Evolutionary conservation across 2,888 invertebrate genomes (phyloP).

Genomic region (Eulithis testata): DNA sequence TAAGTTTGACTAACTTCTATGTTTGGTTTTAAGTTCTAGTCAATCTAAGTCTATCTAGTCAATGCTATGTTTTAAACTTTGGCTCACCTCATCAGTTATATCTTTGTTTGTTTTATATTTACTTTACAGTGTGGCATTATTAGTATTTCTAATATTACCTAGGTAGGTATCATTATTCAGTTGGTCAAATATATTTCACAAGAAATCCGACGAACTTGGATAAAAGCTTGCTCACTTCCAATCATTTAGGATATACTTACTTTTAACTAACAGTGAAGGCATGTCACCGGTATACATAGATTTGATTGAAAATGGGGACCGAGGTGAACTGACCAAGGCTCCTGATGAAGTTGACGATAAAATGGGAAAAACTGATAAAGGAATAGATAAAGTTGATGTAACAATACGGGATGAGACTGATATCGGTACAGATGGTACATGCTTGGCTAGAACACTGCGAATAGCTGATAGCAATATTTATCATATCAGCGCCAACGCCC

Average conservation of each 20-base stretch:
- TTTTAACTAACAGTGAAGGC: constrained; percentile 35
- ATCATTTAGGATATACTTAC: constrained; percentile 35
- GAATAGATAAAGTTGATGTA: constrained; percentile 41
- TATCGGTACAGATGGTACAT: constrained; percentile 49
- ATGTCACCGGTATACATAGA: constrained; percentile 40
- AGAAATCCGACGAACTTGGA: constrained; percentile 47
- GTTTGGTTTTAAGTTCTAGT: not conserved
- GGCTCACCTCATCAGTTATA: not conserved
- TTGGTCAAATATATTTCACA: constrained; percentile 49
- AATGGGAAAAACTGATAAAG: constrained; percentile 32
- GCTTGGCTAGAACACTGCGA: constrained; percentile 55
- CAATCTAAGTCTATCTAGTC: not conserved
- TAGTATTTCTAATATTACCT: not conserved
- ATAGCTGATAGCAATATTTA: constrained; percentile 54
- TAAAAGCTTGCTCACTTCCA: constrained; percentile 73
- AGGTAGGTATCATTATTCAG: constrained; percentile 34
- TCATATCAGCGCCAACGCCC: constrained; percentile 56
- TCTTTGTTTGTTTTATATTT: not conserved
- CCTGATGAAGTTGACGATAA: constrained; percentile 16
- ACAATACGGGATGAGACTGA: constrained; percentile 59
- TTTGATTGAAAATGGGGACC: constrained; percentile 27
- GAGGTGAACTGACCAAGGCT: constrained; percentile 19
- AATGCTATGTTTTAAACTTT: not conserved
- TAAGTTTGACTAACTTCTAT: not conserved
- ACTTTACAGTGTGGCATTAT: not conserved